These are phyloP conservation scores for Phrynosoma platyrhinos DNA, from an alignment of 2,113 vertebrate species.

Conservation along the genomic window DNA sequence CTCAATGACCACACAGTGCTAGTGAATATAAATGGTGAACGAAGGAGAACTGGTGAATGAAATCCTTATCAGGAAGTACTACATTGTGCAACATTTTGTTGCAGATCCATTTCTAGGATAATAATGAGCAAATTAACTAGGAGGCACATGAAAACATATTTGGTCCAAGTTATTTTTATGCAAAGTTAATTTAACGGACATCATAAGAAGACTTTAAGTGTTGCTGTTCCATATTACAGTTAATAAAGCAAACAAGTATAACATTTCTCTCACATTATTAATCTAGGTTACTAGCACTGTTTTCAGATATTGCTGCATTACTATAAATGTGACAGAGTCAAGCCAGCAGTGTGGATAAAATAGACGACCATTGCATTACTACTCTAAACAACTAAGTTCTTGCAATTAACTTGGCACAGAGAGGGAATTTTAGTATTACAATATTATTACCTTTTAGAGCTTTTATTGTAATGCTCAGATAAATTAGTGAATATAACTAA, in stretches of 20 bases:
- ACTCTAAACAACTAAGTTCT: slow-evolving; percentile 3
- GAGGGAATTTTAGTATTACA: not conserved
- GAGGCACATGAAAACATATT: not conserved
- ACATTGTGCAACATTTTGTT: not conserved
- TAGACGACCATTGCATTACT: not conserved
- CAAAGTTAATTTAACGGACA: not conserved
- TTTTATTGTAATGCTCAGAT: not conserved
- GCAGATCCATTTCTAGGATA: not conserved
- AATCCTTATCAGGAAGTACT: not conserved
- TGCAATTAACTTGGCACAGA: not conserved
- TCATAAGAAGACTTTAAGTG: not conserved
- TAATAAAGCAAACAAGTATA: slow-evolving; percentile 15
- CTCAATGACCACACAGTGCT: too few species aligned
- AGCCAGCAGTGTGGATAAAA: not conserved
- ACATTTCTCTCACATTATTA: slow-evolving; percentile 1
- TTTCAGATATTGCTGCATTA: not conserved
- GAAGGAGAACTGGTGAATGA: too few species aligned
- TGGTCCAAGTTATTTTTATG: not conserved
- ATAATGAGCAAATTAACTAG: not conserved
- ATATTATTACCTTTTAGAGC: not conserved
- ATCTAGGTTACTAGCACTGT: not conserved
- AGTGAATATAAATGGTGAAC: too few species aligned
- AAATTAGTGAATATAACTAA: not conserved
- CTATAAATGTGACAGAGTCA: not conserved
- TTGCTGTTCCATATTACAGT: not conserved